Conservation (phyloP, 2,113 vertebrate species). For the Perca schrenkii region DNA sequence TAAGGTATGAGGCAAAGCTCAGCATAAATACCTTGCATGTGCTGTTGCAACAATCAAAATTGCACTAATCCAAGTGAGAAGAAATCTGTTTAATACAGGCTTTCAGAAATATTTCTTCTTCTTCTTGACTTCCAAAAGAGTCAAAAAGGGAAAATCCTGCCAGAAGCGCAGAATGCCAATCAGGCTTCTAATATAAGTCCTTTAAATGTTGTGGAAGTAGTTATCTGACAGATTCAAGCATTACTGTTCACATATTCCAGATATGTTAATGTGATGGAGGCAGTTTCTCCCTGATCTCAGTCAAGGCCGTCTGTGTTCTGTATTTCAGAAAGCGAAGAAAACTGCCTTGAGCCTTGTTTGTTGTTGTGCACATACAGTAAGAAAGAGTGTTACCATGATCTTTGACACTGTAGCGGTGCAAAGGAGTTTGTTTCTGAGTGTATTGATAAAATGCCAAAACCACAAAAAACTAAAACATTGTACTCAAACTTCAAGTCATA, state of each 20-base stretch:
- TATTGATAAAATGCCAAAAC: constrained; percentile 65
- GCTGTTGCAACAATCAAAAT: constrained; percentile 7
- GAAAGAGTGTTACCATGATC: constrained; percentile 54
- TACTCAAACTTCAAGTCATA: constrained; percentile 28
- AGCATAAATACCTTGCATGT: constrained; percentile 3
- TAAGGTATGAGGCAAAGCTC: not conserved
- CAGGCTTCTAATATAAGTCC: constrained; percentile 4
- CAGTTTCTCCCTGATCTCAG: constrained; percentile 58
- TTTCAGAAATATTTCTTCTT: not conserved
- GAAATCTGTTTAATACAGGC: not conserved
- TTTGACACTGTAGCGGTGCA: constrained; percentile 54
- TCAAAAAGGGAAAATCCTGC: not conserved
- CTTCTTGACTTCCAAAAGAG: constrained; percentile 15
- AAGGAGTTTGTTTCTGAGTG: constrained; percentile 35
- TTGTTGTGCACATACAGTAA: constrained; percentile 37
- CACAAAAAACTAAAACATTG: constrained; percentile 32
- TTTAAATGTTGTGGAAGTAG: constrained; percentile 23
- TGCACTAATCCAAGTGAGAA: constrained; percentile 8
- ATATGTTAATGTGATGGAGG: constrained; percentile 57
- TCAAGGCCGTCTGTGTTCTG: constrained; percentile 48
- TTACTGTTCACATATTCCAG: constrained; percentile 31
- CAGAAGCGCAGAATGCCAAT: constrained; percentile 1
- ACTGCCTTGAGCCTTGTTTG: constrained; percentile 59
- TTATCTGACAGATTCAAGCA: constrained; percentile 42
- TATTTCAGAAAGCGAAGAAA: constrained; percentile 49